These are phyloP conservation scores for Callopanchax toddi DNA, from an alignment of 2,113 vertebrate species.

Conservation along the genomic window DNA sequence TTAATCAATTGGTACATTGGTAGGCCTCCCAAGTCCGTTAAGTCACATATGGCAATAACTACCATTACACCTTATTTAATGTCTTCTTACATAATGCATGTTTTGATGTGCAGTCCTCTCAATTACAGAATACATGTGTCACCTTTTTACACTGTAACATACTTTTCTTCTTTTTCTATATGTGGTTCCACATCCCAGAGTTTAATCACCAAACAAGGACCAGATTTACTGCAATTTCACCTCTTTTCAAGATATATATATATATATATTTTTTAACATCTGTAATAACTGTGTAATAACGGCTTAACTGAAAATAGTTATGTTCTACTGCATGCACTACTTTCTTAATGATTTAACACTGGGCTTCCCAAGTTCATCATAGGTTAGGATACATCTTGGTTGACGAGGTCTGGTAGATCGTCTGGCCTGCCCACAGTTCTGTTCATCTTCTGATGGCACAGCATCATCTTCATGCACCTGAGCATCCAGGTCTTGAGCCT, in stretches of 20 bases:
- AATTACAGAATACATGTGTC: too few relatives aligned
- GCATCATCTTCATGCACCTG: not conserved
- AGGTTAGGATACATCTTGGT: not conserved
- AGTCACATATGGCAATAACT: conserved; percentile 1
- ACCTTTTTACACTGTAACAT: too few relatives aligned
- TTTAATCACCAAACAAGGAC: too few relatives aligned
- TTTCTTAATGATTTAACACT: not conserved
- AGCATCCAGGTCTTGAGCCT: not conserved
- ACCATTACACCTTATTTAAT: conserved; percentile 1
- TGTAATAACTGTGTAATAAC: too few relatives aligned
- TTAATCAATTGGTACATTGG: not conserved
- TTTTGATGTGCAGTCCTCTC: not conserved
- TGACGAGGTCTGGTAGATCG: not conserved
- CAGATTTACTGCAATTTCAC: too few relatives aligned
- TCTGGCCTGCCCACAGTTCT: not conserved
- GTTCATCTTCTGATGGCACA: not conserved
- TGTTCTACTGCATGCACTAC: too few relatives aligned
- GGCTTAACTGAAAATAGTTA: too few relatives aligned
- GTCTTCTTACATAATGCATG: not conserved
- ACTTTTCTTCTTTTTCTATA: too few relatives aligned
- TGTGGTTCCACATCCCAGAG: too few relatives aligned
- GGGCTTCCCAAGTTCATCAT: not conserved
- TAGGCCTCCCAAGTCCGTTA: conserved; percentile 4
- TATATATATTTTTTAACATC: too few relatives aligned
- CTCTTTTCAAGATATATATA: too few relatives aligned